Conservation (phyloP, 2,888 invertebrate species). For the Himalopsyche japonica region DNA sequence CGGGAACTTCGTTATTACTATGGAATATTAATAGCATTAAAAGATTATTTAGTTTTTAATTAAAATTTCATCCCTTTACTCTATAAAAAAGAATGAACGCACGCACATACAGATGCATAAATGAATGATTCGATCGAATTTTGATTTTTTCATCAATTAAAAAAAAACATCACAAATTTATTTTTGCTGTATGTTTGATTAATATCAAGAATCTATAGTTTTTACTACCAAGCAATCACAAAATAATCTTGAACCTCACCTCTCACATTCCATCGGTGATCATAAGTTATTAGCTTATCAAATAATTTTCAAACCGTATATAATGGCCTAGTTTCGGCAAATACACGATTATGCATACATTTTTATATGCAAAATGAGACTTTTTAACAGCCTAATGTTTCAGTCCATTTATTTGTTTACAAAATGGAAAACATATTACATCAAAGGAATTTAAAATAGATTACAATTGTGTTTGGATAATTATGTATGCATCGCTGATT, state of each 20-base stretch:
- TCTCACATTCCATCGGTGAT: background rate
- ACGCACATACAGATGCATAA: too few species aligned
- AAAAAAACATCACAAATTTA: too few species aligned
- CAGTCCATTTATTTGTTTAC: background rate
- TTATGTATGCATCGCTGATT: background rate
- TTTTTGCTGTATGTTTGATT: too few species aligned
- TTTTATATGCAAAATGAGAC: background rate
- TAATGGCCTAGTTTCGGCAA: background rate
- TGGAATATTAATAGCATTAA: too few species aligned
- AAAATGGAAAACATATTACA: background rate
- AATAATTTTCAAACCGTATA: background rate
- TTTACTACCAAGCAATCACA: too few species aligned
- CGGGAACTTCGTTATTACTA: too few species aligned
- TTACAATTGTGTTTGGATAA: background rate
- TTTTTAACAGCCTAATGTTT: background rate
- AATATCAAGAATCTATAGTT: too few species aligned
- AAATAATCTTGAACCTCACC: background rate
- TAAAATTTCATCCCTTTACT: too few species aligned
- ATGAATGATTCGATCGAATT: too few species aligned
- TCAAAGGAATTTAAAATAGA: background rate
- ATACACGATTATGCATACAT: background rate
- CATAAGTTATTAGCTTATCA: background rate
- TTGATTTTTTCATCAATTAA: too few species aligned
- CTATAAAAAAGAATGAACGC: too few species aligned
- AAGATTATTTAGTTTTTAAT: too few species aligned